Conservation (phyloP, 1,140 invertebrate species). For the Drosophila malerkotliana region DNA sequence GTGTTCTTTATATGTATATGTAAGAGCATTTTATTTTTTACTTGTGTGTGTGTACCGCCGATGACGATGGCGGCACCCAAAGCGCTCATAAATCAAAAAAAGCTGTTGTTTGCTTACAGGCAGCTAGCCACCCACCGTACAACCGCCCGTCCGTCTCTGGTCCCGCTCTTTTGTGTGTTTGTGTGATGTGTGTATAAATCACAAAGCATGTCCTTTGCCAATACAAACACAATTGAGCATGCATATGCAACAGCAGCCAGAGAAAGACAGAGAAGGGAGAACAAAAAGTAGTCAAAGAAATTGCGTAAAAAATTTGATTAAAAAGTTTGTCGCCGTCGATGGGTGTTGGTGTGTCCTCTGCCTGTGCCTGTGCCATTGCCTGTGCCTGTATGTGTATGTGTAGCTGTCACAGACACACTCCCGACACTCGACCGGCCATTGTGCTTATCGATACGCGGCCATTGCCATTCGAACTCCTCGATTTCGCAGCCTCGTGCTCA, state of each 20-base stretch:
- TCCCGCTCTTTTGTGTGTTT: conserved; percentile 38
- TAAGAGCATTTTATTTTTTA: conserved; percentile 13
- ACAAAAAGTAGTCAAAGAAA: conserved; percentile 68
- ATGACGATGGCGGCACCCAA: conserved; percentile 63
- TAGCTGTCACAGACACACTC: conserved; percentile 65
- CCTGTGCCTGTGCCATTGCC: conserved; percentile 8
- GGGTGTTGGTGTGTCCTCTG: conserved; percentile 30
- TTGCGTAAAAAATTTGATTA: conserved; percentile 79
- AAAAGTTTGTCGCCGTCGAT: conserved; percentile 75
- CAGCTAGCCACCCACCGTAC: conserved; percentile 25
- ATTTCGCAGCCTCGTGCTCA: conserved; percentile 11
- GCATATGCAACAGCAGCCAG: conserved; percentile 72
- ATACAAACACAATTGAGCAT: conserved; percentile 83
- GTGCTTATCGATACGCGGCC: conserved; percentile 76
- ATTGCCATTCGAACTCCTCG: conserved; percentile 43
- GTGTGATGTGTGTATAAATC: conserved; percentile 79
- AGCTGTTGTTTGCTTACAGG: conserved; percentile 61
- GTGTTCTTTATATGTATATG: conserved; percentile 32
- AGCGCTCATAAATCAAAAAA: conserved; percentile 82
- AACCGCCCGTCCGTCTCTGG: not conserved
- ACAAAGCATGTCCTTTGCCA: conserved; percentile 82
- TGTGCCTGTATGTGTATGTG: conserved; percentile 27
- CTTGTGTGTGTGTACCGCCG: conserved; percentile 18
- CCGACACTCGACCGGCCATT: conserved; percentile 49
- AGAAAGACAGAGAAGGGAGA: conserved; percentile 3